Conservation (phyloP, 2,888 invertebrate genomes). For the Tenthredo mesomela region DNA sequence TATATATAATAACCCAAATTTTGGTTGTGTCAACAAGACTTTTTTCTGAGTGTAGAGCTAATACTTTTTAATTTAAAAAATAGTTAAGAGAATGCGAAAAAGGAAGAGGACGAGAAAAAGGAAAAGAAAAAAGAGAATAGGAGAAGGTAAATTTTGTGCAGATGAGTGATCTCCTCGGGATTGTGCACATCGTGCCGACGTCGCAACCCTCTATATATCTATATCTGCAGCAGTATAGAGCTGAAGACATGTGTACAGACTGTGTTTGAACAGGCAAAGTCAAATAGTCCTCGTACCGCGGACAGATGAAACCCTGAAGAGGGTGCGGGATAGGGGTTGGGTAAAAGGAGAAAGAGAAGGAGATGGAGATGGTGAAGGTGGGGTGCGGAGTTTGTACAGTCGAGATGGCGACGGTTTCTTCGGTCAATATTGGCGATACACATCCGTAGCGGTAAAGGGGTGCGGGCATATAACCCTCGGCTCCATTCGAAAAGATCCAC, state of each 20-base stretch:
- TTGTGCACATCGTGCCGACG: slow-evolving; percentile 25
- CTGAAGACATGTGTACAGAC: slow-evolving; percentile 43
- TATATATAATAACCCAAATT: no score
- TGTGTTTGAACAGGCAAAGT: slow-evolving; percentile 48
- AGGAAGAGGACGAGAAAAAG: no score
- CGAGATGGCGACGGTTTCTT: slow-evolving; percentile 50
- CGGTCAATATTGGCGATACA: slow-evolving; percentile 50
- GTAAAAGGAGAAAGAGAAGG: not conserved
- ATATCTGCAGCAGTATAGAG: not conserved
- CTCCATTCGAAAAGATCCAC: slow-evolving; percentile 39
- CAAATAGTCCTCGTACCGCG: slow-evolving; percentile 44
- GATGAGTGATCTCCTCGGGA: slow-evolving; percentile 2
- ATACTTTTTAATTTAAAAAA: no score
- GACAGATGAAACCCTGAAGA: slow-evolving; percentile 42
- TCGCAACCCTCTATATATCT: not conserved
- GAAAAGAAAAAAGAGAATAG: no score
- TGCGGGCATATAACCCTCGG: not conserved
- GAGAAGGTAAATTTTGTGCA: not conserved
- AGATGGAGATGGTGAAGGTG: not conserved
- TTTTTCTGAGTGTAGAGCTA: no score
- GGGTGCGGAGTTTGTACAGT: slow-evolving; percentile 27
- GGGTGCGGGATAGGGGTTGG: not conserved
- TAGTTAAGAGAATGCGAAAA: no score
- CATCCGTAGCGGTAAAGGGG: slow-evolving; percentile 41
- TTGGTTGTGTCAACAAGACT: no score